Percentiles rank a stretch among this genome's conserved stretches.
Conservation (phyloP, 2,888 invertebrate genomes). For the Molorchus minor region DNA sequence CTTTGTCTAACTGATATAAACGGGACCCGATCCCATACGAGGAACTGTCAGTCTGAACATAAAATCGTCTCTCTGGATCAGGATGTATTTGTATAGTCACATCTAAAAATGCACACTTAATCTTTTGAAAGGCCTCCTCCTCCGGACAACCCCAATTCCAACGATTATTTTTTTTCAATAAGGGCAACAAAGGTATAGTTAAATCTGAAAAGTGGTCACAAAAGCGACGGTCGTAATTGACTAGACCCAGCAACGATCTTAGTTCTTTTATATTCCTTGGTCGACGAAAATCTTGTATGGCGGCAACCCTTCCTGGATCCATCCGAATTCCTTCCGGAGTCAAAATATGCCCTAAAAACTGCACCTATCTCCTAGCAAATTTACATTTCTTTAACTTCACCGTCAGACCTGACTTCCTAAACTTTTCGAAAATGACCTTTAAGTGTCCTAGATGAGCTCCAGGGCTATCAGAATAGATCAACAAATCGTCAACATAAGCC, state of each 20-base stretch:
- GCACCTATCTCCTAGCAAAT: slow-evolving; percentile 1
- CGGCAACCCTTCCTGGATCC: background rate
- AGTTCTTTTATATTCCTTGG: slow-evolving; percentile 1
- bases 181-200: background rate
- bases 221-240: slow-evolving; percentile 8
- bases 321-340: background rate
- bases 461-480: slow-evolving; percentile 13
- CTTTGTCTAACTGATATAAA: slow-evolving; percentile 1
- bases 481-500: slow-evolving; percentile 26
- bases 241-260: slow-evolving; percentile 4
- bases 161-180: background rate
- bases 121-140: background rate
- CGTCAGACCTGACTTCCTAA: background rate
- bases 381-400: background rate
- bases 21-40: slow-evolving; percentile 5
- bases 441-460: slow-evolving; percentile 25
- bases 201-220: background rate
- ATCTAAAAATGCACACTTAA: slow-evolving; percentile 4
- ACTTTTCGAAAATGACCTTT: background rate
- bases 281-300: slow-evolving; percentile 10
- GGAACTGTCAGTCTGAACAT: slow-evolving; percentile 5
- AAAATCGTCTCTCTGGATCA: background rate
- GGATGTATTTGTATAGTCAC: background rate
- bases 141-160: background rate
- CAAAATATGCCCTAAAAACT: slow-evolving; percentile 15